Base-by-base conservation (phyloP, 2,113 vertebrate genomes). In the Nerophis ophidion region DNA sequence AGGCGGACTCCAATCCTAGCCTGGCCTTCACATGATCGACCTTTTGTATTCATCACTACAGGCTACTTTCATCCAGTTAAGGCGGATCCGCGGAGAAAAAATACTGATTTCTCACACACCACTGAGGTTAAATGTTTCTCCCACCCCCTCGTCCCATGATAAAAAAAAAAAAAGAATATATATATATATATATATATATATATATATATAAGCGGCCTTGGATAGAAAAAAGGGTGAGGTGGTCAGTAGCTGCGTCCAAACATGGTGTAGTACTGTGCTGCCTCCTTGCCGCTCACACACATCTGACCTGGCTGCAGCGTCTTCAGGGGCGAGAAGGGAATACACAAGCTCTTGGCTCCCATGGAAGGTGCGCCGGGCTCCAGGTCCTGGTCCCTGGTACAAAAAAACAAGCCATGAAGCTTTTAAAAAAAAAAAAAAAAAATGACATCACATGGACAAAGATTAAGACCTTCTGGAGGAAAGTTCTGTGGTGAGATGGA, bases 291-390 rank as follows among this genome's bases (percentile, higher is more conserved):
- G 0, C 94, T 93, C 70, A 99, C 65, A 6, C 97, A 99, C 81
- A 78, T 85, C 71, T 92, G 86, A 57, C 92, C 95, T 0, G 79
- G 60, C 58, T 93, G 89, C 65, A 98, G 90, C 14, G 85, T 86
- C 68, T 86, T 48, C 47, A 99, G 91, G 12, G 97, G 95, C 6
- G 90, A 80, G 83, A 99, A 99, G 65, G 97, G 97, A 83, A 97
- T 98, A 67, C 97, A 99, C 33, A 99, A 91, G 70, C 96, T 97
- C 84, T 99, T 99, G 12, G 97, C 97, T 68, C 97, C 97, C 96
- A 99, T 99, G 51, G 96, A 98, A 0, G 97, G 96, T 35, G 96
- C 96, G 4, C 97, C 96, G 33, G 96, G 93, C 74, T 99, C 96
- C 64, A 97, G 84, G 76, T 99, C 97, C 89, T 98, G 95, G 89